A percentile compares a stretch with the other conserved stretches of the same genome.
Conservation (phyloP, 2,113 vertebrate species). For the Oreochromis niloticus region DNA sequence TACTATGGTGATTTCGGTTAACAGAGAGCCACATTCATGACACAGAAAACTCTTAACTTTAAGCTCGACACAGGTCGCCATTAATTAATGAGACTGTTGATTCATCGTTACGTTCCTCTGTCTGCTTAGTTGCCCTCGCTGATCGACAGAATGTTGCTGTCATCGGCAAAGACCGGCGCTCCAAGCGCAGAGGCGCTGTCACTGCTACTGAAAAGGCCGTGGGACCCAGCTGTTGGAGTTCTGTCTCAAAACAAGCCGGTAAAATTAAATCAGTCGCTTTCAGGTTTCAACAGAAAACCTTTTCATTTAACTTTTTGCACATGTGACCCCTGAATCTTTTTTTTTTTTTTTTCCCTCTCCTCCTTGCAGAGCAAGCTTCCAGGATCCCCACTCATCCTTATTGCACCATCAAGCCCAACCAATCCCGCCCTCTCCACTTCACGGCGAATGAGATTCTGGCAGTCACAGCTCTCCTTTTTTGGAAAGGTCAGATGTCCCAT, state of each 20-base stretch:
- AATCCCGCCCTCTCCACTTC: constrained; percentile 84
- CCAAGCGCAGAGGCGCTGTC: constrained; percentile 91
- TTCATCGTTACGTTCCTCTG: background rate
- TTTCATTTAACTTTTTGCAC: background rate
- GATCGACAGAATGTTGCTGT: constrained; percentile 93
- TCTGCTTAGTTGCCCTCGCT: constrained; percentile 82
- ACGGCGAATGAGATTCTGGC: constrained; percentile 94
- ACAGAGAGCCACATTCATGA: background rate
- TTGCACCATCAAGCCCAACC: constrained; percentile 87
- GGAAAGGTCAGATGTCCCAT: constrained; percentile 79
- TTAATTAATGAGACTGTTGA: background rate
- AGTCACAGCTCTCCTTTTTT: constrained; percentile 94
- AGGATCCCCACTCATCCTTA: constrained; percentile 90
- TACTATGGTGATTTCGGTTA: background rate
- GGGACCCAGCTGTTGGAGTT: constrained; percentile 96
- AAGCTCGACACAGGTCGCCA: background rate
- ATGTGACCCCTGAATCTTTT: background rate
- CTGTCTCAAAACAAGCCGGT: constrained; percentile 97
- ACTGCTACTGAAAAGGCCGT: constrained; percentile 90
- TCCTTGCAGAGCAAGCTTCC: constrained; percentile 85
- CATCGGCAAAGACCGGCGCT: constrained; percentile 83
- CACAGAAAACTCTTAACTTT: background rate
- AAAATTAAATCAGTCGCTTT: background rate
- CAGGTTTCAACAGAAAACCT: background rate
- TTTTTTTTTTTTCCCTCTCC: background rate